Percentiles rank a stretch among this genome's conserved stretches.
These are phyloP conservation scores for Sardinella longiceps DNA, from an alignment of 2,797 vertebrate genomes.

Conservation along the genomic window DNA sequence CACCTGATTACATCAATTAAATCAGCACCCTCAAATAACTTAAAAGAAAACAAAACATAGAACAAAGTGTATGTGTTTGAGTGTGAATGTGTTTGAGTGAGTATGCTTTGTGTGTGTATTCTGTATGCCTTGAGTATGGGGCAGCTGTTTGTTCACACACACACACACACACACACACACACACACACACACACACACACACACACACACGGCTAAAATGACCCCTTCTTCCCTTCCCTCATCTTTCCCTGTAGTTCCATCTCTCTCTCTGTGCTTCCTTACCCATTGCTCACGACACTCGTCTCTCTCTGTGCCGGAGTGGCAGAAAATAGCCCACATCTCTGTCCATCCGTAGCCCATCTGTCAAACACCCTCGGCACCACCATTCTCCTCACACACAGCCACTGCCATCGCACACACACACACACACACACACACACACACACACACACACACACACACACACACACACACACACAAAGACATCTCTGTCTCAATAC, in stretches of 20 bases:
- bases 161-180: background rate
- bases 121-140: background rate
- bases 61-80: background rate
- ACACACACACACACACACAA: too few relatives aligned
- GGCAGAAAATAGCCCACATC: background rate
- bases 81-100: background rate
- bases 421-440: background rate
- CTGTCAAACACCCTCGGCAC: background rate
- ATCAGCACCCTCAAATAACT: background rate
- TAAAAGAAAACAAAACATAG: too few relatives aligned
- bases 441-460: background rate
- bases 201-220: background rate
- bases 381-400: background rate
- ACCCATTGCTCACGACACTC: background rate
- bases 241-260: background rate
- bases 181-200: background rate
- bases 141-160: too few relatives aligned
- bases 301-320: background rate
- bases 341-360: background rate
- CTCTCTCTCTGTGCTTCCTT: background rate
- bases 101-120: background rate
- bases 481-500: background rate
- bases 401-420: background rate
- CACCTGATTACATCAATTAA: constrained; percentile 62
- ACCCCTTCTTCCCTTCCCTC: background rate